Percentiles rank a stretch among this genome's conserved stretches.
Evolutionary conservation across 2,888 invertebrate genomes (phyloP).

Genomic region (Rhodophaea formosa): DNA sequence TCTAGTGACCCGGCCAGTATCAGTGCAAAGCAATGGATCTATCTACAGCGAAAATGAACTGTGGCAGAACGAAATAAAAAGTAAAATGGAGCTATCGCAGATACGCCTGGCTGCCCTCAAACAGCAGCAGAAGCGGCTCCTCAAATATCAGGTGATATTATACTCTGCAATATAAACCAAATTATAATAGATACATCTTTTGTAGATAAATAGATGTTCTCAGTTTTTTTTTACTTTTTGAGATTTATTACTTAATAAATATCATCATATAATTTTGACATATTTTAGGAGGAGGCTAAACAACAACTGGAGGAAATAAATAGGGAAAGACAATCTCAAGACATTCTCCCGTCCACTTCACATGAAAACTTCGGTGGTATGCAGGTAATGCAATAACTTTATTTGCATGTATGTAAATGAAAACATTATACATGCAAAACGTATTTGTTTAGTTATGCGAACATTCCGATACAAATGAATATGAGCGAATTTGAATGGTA

Average conservation of each 20-base stretch:
- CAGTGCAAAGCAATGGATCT: conserved; percentile 73
- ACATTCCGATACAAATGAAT: background rate
- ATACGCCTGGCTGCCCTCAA: conserved; percentile 80
- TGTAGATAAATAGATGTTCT: no score
- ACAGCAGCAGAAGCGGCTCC: conserved; percentile 79
- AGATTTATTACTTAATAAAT: no score
- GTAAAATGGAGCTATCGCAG: conserved; percentile 83
- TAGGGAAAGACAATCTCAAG: conserved; percentile 63
- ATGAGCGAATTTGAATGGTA: background rate
- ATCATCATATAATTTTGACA: background rate
- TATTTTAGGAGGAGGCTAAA: conserved; percentile 70
- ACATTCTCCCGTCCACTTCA: conserved; percentile 61
- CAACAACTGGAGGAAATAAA: conserved; percentile 74
- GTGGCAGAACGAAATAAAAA: conserved; percentile 81
- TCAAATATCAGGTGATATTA: conserved; percentile 67
- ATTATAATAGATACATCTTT: no score
- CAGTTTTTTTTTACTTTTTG: no score
- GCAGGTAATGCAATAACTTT: conserved; percentile 49
- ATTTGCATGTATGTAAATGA: background rate
- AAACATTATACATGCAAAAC: background rate
- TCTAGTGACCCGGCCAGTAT: conserved; percentile 70
- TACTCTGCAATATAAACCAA: background rate
- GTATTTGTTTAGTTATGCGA: background rate
- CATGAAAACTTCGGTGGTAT: conserved; percentile 61
- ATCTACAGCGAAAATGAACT: conserved; percentile 77